Base-by-base conservation (phyloP, 1,140 invertebrate genomes). In the Drosophila sechellia region DNA sequence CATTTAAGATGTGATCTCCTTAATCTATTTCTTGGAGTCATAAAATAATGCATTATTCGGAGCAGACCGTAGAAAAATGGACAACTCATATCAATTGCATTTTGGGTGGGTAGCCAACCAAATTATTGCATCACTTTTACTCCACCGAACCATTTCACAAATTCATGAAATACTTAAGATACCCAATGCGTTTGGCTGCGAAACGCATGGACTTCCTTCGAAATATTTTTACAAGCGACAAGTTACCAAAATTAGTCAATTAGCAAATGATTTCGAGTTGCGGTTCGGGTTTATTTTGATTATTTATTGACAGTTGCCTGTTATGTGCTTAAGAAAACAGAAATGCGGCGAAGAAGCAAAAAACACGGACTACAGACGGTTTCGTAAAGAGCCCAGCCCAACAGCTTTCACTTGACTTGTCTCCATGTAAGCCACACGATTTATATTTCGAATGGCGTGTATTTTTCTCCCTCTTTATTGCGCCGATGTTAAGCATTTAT, bases 231-330 rank as follows among this genome's bases (percentile, higher is more conserved):
- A 84, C 72, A 78, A 79, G 73, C 77, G 55, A 48, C 84, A 75
- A 90, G 84, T 72, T 89, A 64, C 84, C 84, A 72, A 80, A 89
- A 80, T 84, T 90, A 85, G 84, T 55, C 85, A 89, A 78, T 86
- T 81, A 84, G 76, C 73, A 65, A 59, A 56, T 70, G 66, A 78
- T 72, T 60, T 55, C 17, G n/a, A 50, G 65, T 52, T 27, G 53
- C 39, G 31, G 73, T 64, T 79, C 71, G 77, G 79, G 79, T 73
- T 83, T 89, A 83, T 89, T 86, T 83, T 87, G 83, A 79, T 89
- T 87, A 87, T 87, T 87, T 89, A 87, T 87, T 86, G 81, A 87
- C 81, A 81, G 83, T 66, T 87, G 70, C 48, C 74, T 85, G 83
- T 87, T 86, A 87, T 85, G 79, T 85, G 78, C 49, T 43, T 45